Conservation (phyloP, 1,140 invertebrate genomes). For the Trichoplusia ni region DNA sequence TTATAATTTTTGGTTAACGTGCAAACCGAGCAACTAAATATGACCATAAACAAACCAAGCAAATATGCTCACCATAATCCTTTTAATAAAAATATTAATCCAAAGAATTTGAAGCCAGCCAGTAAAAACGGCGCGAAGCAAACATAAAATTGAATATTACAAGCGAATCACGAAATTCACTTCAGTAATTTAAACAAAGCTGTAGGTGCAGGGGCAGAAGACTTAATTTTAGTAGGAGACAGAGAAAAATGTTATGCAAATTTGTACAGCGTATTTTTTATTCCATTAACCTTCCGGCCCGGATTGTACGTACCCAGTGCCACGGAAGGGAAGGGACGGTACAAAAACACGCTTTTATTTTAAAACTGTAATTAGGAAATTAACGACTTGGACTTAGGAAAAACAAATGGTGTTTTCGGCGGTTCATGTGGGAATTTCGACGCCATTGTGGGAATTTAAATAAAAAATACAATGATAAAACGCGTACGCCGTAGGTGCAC, state of each 20-base stretch:
- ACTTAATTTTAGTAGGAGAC: constrained; percentile 72
- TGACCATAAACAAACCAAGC: constrained; percentile 12
- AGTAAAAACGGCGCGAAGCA: constrained; percentile 38
- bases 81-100: constrained; percentile 28
- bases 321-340: constrained; percentile 52
- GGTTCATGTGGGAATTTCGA: constrained; percentile 59
- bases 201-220: constrained; percentile 58
- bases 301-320: constrained; percentile 41
- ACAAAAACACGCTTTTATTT: constrained; percentile 74
- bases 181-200: constrained; percentile 74
- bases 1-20: neutral
- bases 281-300: constrained; percentile 73
- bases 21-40: constrained; percentile 11
- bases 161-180: constrained; percentile 65
- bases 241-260: constrained; percentile 79
- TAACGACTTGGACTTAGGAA: constrained; percentile 68
- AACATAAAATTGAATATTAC: constrained; percentile 68
- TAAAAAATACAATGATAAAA: constrained; percentile 27
- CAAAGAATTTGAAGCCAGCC: constrained; percentile 36
- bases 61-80: constrained; percentile 15
- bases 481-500: neutral
- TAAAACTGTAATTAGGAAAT: constrained; percentile 78
- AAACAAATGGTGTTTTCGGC: constrained; percentile 64
- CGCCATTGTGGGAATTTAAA: constrained; percentile 54
- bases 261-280: constrained; percentile 80